phyloP scores from a whole-genome alignment of 2,113 vertebrate species.

The Neotoma lepida region DNA sequence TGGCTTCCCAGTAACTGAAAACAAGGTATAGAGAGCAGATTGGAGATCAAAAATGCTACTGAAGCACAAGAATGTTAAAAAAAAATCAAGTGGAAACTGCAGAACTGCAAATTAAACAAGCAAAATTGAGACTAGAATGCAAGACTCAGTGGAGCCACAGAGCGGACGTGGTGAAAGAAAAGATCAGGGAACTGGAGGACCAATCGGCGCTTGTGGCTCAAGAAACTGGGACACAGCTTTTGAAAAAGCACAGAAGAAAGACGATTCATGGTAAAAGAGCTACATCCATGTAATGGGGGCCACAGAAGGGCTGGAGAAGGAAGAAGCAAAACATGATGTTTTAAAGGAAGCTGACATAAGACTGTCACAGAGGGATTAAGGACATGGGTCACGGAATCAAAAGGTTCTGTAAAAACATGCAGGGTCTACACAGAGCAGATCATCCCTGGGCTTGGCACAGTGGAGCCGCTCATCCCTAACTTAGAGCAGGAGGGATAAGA shows the following conservation, averaged over 20 bases:
- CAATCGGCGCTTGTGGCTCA: rapidly evolving
- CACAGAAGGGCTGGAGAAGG: not conserved
- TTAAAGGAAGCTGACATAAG: not conserved
- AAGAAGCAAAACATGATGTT: not conserved
- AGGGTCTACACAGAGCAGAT: not conserved
- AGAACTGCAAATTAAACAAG: not conserved
- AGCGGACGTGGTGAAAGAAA: not conserved
- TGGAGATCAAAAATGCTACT: not conserved
- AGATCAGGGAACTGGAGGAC: too few species aligned
- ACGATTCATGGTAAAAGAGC: not conserved
- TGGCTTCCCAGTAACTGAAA: not conserved
- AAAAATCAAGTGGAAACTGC: not conserved
- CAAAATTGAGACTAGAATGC: not conserved
- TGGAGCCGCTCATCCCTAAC: not conserved
- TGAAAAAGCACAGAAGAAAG: not conserved
- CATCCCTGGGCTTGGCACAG: not conserved
- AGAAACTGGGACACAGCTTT: not conserved
- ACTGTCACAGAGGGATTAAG: not conserved
- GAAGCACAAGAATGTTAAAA: not conserved
- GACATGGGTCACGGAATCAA: not conserved
- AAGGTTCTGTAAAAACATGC: not conserved
- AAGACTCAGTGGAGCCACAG: not conserved
- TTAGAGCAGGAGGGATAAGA: not conserved
- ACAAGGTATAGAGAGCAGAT: not conserved
- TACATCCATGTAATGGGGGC: not conserved